Percentiles rank a stretch among this genome's conserved stretches.
Evolutionary conservation across 1,140 invertebrate species (phyloP).

Genomic region (Drosophila pseudoobscura): DNA sequence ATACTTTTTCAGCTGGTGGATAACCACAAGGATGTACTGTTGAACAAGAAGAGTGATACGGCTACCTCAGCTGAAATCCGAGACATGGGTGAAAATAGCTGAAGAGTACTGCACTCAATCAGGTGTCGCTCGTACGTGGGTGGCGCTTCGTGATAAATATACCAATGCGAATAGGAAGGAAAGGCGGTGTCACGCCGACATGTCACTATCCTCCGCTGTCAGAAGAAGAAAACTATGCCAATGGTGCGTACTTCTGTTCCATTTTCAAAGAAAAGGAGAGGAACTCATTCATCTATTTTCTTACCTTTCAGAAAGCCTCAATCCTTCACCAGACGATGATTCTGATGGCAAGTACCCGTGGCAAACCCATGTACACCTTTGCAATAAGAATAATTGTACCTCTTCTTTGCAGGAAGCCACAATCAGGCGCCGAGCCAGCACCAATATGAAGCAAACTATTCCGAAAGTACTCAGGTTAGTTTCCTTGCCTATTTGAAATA

Average conservation of each 20-base stretch:
- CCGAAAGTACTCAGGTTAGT: not conserved
- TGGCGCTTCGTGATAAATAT: slow-evolving; percentile 10
- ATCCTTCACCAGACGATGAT: no score
- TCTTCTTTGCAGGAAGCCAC: no score
- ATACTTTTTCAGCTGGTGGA: slow-evolving; percentile 9
- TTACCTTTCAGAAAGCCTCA: no score
- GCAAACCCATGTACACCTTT: no score
- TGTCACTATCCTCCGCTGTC: not conserved
- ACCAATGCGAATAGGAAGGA: not conserved
- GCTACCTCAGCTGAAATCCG: not conserved
- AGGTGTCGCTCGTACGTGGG: not conserved
- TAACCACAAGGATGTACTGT: not conserved
- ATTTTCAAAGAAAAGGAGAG: no score
- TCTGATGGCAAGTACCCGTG: no score
- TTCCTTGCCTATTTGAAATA: not conserved
- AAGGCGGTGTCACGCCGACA: no score
- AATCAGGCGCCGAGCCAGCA: no score
- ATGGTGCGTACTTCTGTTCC: no score
- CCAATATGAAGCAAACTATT: not conserved
- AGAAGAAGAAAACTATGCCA: not conserved
- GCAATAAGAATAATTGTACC: no score
- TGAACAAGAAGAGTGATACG: slow-evolving; percentile 6
- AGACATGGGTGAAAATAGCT: slow-evolving; percentile 11
- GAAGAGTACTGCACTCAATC: not conserved
- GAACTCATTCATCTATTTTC: no score